Base-by-base conservation (phyloP, 2,888 invertebrate species). In the Agonopterix alstromeriana region DNA sequence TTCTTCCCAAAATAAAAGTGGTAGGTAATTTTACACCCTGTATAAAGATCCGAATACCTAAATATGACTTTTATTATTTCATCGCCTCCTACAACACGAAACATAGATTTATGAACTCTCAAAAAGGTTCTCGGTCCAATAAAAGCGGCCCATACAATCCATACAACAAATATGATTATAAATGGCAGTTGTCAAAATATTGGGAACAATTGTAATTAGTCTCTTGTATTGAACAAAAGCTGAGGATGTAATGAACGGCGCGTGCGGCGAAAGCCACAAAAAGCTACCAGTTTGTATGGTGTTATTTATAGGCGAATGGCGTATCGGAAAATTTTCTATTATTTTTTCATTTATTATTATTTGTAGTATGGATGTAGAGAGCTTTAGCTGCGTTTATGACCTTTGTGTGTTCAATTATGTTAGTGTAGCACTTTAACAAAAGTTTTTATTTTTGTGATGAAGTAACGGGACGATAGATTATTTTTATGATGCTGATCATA, bases 161-260 rank as follows among this genome's bases (percentile, higher is more conserved):
- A 35, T 35, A 43, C 36, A 59, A 65, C 67, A 75, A 74, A 78
- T 69, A 63, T 65, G 63, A 67, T 85, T 78, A 87, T 81, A 88
- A 87, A 86, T 88, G 70, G 76, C 68, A 56, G 74, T 82, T 86
- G 87, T 87, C 86, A 85, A 86, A 86, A 85, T 77, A 77, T 74
- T 73, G 66, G 75, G 77, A 79, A 88, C 85, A 84, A 79, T 80
- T 63, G 79, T 88, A 85, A 88, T 87, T 82, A 83, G 78, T 59
- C 77, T 79, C 80, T 87, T 85, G 83, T 87, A 67, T 60, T 61
- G 76, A 75, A 87, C 84, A 87, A 88, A 74, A 76, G 81, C 42
- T 70, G 56, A 54, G 60, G 56, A 62, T 53, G 74, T 77, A 79
- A 80, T 77, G 75, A 80, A 71, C 57, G 73, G 81, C 81, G 81